These are phyloP conservation scores for Argentina silus DNA, from an alignment of 2,797 vertebrate genomes.

Conservation along the genomic window DNA sequence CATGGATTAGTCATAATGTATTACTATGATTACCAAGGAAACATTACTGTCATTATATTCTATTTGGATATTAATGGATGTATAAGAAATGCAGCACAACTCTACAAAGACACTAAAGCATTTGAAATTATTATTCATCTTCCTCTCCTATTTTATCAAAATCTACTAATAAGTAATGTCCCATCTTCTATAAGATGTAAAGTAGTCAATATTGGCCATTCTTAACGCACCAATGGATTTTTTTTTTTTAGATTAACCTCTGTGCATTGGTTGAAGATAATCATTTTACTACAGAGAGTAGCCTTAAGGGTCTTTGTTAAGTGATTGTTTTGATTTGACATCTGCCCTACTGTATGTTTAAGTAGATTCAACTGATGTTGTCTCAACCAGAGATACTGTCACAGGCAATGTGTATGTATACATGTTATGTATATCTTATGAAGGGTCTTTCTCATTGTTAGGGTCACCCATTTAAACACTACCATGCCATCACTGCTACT, in stretches of 20 bases:
- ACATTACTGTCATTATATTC: background rate
- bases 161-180: background rate
- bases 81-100: background rate
- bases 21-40: too few species aligned
- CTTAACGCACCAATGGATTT: slow-evolving; percentile 30
- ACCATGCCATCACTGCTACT: slow-evolving; percentile 14
- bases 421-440: slow-evolving; percentile 21
- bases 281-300: slow-evolving; percentile 43
- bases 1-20: background rate
- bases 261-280: slow-evolving; percentile 36
- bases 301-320: slow-evolving; percentile 49
- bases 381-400: slow-evolving; percentile 30
- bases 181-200: background rate
- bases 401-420: slow-evolving; percentile 13
- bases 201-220: slow-evolving; percentile 9
- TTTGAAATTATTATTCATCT: background rate
- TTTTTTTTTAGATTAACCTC: slow-evolving; percentile 36
- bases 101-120: background rate
- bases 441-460: slow-evolving; percentile 28
- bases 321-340: slow-evolving; percentile 44
- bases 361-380: slow-evolving; percentile 28
- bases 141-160: background rate
- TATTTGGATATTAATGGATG: background rate
- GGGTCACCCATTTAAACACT: slow-evolving; percentile 50
- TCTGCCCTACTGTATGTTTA: slow-evolving; percentile 36